Conservation (phyloP, 1,140 invertebrate genomes). For the Macrobrachium nipponense region DNA sequence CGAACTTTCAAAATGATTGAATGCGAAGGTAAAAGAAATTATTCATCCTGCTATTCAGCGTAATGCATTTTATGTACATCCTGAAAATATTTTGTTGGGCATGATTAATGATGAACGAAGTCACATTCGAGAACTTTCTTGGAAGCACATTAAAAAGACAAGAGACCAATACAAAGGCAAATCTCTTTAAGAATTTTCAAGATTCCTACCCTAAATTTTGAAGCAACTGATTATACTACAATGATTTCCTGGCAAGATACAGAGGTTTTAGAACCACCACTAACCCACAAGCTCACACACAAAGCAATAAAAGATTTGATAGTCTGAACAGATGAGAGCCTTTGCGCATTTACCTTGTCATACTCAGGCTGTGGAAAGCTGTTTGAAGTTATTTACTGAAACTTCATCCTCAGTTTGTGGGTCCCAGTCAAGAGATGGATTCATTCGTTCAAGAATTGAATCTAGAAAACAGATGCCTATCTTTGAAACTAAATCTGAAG, state of each 20-base stretch:
- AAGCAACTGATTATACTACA: neutral
- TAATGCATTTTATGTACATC: slow-evolving; percentile 12
- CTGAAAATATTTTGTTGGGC: neutral
- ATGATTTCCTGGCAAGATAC: slow-evolving; percentile 14
- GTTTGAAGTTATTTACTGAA: slow-evolving; percentile 5
- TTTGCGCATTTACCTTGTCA: neutral
- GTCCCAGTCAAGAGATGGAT: neutral
- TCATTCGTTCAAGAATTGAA: slow-evolving; percentile 23
- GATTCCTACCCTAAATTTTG: too few species aligned
- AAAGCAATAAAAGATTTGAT: neutral
- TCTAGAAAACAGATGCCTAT: slow-evolving; percentile 5
- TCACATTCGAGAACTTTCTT: neutral
- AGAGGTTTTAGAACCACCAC: neutral
- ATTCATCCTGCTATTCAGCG: neutral
- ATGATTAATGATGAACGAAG: slow-evolving; percentile 17
- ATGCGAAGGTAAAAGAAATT: neutral
- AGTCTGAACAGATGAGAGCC: neutral
- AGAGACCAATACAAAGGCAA: slow-evolving; percentile 7
- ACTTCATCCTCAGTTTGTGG: slow-evolving; percentile 11
- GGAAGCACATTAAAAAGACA: slow-evolving; percentile 5
- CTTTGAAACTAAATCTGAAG: slow-evolving; percentile 2
- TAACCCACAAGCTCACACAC: neutral
- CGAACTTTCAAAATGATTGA: neutral
- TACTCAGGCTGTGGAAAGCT: neutral
- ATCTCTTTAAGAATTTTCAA: slow-evolving; percentile 4